Conservation (phyloP, 2,888 invertebrate genomes). For the Hypselothyrea guttata region DNA sequence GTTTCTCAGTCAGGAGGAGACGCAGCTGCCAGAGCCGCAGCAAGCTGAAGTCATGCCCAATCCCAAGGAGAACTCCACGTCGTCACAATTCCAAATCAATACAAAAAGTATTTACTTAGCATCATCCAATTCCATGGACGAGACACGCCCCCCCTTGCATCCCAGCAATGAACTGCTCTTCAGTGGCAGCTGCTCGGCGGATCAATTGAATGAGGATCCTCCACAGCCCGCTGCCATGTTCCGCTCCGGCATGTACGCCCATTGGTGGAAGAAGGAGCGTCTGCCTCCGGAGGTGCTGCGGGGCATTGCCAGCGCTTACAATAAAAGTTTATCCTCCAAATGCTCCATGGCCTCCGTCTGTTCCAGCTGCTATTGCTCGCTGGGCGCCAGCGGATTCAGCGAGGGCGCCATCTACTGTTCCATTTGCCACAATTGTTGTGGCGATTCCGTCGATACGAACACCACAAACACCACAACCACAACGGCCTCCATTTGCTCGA, state of each 20-base stretch:
- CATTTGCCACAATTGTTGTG: conserved; percentile 75
- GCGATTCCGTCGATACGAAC: conserved; percentile 50
- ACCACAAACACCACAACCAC: conserved; percentile 73
- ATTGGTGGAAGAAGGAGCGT: conserved; percentile 96
- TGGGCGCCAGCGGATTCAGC: conserved; percentile 75
- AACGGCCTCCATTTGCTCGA: conserved; percentile 60
- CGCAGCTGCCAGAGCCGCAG: conserved; percentile 25
- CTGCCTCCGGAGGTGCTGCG: conserved; percentile 87
- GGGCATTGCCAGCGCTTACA: conserved; percentile 82
- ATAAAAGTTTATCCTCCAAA: conserved; percentile 82
- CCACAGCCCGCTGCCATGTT: conserved; percentile 83
- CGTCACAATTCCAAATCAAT: conserved; percentile 76
- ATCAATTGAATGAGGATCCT: conserved; percentile 44
- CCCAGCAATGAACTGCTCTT: conserved; percentile 40
- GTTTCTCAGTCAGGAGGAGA: conserved; percentile 76
- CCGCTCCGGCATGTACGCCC: conserved; percentile 93
- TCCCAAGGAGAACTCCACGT: conserved; percentile 16
- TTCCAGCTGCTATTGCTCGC: conserved; percentile 74
- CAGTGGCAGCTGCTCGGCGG: conserved; percentile 54
- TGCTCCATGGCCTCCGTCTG: conserved; percentile 59
- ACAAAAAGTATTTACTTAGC: conserved; percentile 79
- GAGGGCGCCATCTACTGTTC: conserved; percentile 78
- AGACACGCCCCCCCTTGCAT: conserved; percentile 19
- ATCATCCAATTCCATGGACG: conserved; percentile 63
- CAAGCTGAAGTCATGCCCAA: background rate